These are phyloP conservation scores for Acrocera orbiculus DNA, from an alignment of 2,888 invertebrate species.

Conservation along the genomic window DNA sequence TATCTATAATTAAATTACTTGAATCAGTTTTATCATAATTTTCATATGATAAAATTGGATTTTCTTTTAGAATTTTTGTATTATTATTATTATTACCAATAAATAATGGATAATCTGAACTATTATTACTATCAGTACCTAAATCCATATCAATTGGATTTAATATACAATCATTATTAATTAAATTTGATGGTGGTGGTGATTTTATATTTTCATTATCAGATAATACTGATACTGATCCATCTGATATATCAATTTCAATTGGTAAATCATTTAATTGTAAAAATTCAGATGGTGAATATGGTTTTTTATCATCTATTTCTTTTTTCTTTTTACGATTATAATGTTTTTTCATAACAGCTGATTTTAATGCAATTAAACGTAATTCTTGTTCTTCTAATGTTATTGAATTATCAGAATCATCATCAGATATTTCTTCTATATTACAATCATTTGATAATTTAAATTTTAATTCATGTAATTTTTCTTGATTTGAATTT, in stretches of 20 bases:
- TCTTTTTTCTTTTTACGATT: conserved; percentile 22
- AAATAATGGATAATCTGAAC: conserved; percentile 17
- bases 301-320: conserved; percentile 24
- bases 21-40: background rate
- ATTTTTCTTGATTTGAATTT: no score
- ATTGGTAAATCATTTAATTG: conserved; percentile 18
- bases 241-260: no score
- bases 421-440: conserved; percentile 4
- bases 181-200: background rate
- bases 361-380: conserved; percentile 28
- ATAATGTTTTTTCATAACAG: conserved; percentile 25
- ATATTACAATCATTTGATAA: background rate
- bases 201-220: background rate
- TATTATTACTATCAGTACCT: no score
- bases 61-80: no score
- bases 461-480: no score
- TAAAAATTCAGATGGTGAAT: conserved; percentile 30
- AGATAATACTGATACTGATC: no score
- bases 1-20: no score
- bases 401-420: conserved; percentile 11
- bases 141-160: conserved; percentile 30
- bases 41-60: no score
- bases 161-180: background rate
- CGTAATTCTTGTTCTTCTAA: conserved; percentile 23
- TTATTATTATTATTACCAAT: conserved; percentile 1